Evolutionary conservation across 2,113 vertebrate species (phyloP).

Genomic region (Rostratula benghalensis): DNA sequence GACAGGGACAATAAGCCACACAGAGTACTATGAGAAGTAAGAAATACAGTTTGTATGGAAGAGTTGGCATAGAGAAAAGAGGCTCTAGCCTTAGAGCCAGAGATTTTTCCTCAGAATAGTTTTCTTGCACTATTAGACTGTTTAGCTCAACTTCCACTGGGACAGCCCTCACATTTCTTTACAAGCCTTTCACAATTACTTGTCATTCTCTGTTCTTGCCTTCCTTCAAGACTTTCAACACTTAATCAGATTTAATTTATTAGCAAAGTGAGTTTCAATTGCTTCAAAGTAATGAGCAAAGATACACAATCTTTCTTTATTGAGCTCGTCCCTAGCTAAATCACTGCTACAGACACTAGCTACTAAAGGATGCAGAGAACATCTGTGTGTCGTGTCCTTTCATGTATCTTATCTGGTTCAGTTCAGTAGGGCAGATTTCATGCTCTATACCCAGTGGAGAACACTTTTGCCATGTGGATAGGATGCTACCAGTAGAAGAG

Average conservation of each 20-base stretch:
- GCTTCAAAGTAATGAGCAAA: conserved; percentile 17
- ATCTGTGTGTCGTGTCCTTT: not conserved
- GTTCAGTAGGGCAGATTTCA: not conserved
- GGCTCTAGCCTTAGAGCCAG: not conserved
- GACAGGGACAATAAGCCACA: not conserved
- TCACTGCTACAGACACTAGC: not conserved
- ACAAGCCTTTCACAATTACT: not conserved
- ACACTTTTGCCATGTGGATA: not conserved
- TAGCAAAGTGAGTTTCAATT: conserved; percentile 4
- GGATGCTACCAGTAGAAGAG: not conserved
- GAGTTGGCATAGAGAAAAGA: not conserved
- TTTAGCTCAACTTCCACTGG: not conserved
- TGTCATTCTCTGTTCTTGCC: not conserved
- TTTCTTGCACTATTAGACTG: not conserved
- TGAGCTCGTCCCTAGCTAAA: not conserved
- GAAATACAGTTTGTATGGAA: not conserved
- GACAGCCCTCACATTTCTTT: not conserved
- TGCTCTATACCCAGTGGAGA: not conserved
- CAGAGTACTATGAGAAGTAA: not conserved
- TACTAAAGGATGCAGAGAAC: not conserved
- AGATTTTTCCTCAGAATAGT: not conserved
- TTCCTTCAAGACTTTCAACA: not conserved
- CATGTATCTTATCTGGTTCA: not conserved
- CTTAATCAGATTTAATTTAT: not conserved
- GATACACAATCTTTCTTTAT: not conserved